Percentiles rank a stretch among this genome's conserved stretches.
These are phyloP conservation scores for Todiramphus chloris DNA, from an alignment of 2,113 vertebrate genomes.

Conservation along the genomic window DNA sequence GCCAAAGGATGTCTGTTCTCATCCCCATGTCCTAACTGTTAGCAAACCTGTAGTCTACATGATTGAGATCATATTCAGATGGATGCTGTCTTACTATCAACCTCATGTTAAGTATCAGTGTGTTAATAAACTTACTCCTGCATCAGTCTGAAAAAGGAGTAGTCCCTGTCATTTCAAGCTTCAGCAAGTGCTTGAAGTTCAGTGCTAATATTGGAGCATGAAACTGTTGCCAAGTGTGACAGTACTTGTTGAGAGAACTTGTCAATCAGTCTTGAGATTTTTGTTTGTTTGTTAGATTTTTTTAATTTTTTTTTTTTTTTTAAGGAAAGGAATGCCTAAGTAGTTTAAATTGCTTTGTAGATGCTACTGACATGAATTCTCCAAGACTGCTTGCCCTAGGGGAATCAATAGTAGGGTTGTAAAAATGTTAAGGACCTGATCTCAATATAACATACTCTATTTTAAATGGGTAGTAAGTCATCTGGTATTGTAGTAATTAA, in stretches of 20 bases:
- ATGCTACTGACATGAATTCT: background rate
- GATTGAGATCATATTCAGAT: conserved; percentile 7
- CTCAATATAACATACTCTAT: background rate
- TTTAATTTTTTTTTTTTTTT: background rate
- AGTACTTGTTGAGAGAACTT: background rate
- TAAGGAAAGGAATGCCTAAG: background rate
- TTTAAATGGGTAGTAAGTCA: background rate
- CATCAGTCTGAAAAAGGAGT: conserved; percentile 43
- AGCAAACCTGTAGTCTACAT: conserved; percentile 10
- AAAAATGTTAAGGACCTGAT: background rate
- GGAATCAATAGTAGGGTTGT: background rate
- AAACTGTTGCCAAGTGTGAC: background rate
- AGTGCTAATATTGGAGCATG: background rate
- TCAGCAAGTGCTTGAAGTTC: conserved; percentile 36
- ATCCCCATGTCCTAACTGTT: background rate
- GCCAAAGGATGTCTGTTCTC: background rate
- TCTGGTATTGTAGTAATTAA: background rate
- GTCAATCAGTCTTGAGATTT: background rate
- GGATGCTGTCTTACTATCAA: conserved; percentile 37
- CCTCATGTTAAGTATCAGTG: background rate
- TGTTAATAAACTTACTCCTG: conserved; percentile 41
- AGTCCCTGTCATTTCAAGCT: conserved; percentile 25
- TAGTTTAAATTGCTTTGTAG: background rate
- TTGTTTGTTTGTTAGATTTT: background rate
- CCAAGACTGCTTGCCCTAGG: background rate